phyloP scores from a whole-genome alignment of 2,113 vertebrate species.

The Megaceryle torquata region DNA sequence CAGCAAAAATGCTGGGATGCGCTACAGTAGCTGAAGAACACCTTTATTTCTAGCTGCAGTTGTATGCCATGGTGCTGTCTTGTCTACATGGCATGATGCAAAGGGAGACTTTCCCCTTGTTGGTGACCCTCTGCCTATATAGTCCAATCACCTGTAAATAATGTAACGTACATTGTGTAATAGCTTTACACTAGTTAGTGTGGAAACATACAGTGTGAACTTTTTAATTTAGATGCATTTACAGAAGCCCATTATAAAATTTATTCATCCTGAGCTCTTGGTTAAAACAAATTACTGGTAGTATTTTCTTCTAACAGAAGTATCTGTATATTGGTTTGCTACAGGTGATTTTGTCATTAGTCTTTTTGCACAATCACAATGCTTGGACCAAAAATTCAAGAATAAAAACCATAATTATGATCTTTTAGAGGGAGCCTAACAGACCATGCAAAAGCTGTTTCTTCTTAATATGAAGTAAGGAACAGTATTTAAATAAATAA shows the following conservation, averaged over 20 bases:
- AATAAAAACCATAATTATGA: accelerated
- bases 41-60: not conserved
- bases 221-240: not conserved
- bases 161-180: not conserved
- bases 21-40: not conserved
- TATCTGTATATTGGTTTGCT: not conserved
- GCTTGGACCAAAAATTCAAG: not conserved
- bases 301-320: not conserved
- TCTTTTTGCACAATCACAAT: not conserved
- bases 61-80: not conserved
- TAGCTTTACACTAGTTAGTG: not conserved
- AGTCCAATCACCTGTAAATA: not conserved
- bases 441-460: not conserved
- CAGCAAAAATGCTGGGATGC: not conserved
- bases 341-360: not conserved
- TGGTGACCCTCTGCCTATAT: not conserved
- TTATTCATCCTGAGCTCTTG: not conserved
- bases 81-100: not conserved
- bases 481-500: not conserved
- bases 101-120: not conserved
- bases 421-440: not conserved
- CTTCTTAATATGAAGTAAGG: not conserved
- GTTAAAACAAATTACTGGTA: not conserved
- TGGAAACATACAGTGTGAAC: not conserved
- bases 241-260: not conserved